These are phyloP conservation scores for Poecilia wingei DNA, from an alignment of 2,797 vertebrate genomes.

Conservation along the genomic window DNA sequence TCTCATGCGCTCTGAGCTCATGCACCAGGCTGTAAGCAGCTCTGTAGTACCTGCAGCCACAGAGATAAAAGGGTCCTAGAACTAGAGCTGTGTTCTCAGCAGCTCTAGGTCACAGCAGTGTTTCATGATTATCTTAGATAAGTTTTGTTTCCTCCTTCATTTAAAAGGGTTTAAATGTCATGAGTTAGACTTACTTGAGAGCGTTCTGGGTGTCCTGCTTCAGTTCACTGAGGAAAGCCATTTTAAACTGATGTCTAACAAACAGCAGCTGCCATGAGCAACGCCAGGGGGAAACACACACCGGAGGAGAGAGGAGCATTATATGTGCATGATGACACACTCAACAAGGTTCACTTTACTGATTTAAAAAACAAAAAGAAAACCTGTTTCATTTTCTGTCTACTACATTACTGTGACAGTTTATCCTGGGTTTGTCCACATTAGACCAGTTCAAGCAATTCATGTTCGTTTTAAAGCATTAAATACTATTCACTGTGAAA, in stretches of 20 bases:
- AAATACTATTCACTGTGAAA: not conserved
- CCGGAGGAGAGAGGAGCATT: not conserved
- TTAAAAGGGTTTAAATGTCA: not conserved
- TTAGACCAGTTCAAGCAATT: not conserved
- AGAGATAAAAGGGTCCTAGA: not conserved
- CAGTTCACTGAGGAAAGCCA: constrained; percentile 96
- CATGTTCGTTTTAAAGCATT: not conserved
- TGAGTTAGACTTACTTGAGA: constrained; percentile 87
- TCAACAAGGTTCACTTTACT: not conserved
- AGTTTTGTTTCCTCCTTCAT: not conserved
- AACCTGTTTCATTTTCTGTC: not conserved
- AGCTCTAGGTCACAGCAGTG: not conserved
- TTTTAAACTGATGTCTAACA: constrained; percentile 99
- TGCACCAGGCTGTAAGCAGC: constrained; percentile 94
- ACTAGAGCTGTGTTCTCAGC: no score
- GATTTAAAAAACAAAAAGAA: not conserved
- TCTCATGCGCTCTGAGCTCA: constrained; percentile 95
- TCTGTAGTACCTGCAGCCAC: constrained; percentile 88
- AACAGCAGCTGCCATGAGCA: constrained; percentile 87
- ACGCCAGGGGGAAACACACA: not conserved
- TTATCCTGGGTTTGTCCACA: not conserved
- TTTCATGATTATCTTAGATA: not conserved
- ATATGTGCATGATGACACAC: not conserved
- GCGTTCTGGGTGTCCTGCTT: constrained; percentile 98
- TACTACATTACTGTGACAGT: not conserved